Percentiles rank a stretch among this genome's conserved stretches.
These are phyloP conservation scores for Sesamia inferens DNA, from an alignment of 2,888 invertebrate species.

Conservation along the genomic window DNA sequence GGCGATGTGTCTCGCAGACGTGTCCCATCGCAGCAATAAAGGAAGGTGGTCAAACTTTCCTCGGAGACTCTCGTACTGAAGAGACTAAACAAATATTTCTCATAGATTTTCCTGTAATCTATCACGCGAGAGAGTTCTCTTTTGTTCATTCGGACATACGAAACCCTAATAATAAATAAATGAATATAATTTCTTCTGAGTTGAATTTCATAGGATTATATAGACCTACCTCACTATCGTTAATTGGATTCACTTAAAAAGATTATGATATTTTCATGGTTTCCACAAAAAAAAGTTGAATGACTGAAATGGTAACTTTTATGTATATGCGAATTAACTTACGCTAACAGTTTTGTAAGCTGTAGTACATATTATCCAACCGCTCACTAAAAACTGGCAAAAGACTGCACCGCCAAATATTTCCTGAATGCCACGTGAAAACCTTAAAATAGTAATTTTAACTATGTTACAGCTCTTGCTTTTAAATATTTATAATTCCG, in stretches of 20 bases:
- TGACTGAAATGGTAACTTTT: constrained; percentile 5
- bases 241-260: no score
- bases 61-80: neutral
- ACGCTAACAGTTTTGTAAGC: constrained; percentile 66
- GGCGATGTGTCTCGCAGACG: neutral
- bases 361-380: constrained; percentile 70
- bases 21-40: neutral
- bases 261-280: constrained; percentile 4
- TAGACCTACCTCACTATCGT: neutral
- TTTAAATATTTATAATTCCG: constrained; percentile 8
- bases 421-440: constrained; percentile 31
- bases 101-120: no score
- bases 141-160: neutral
- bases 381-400: constrained; percentile 67
- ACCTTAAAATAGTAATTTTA: constrained; percentile 9
- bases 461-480: neutral
- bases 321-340: constrained; percentile 18
- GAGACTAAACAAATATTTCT: neutral
- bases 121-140: neutral
- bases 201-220: constrained; percentile 1
- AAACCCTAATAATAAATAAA: neutral
- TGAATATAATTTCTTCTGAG: neutral
- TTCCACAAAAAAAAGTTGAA: neutral
- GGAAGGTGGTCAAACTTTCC: neutral
- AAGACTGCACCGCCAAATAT: constrained; percentile 65